Base-by-base conservation (phyloP, 1,140 invertebrate species). In the Lycorma delicatula region DNA sequence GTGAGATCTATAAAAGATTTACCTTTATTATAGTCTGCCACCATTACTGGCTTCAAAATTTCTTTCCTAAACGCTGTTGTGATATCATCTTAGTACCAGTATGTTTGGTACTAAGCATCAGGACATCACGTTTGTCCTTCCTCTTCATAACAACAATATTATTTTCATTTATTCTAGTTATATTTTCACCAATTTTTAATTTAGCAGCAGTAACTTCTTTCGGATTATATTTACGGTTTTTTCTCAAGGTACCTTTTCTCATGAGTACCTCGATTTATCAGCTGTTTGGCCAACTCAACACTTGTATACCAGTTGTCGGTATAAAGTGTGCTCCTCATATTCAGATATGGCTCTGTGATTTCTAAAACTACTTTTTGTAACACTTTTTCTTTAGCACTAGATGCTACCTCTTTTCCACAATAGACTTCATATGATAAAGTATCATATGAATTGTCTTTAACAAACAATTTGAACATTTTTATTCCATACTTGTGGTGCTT, bases 271-370 rank as follows among this genome's bases (percentile, higher is more conserved):
- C 62, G 65, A 6, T 55, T 0, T 12, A 69, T 54, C 18, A 75
- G 61, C 51, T 65, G 63, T 36, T 66, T 22, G 0, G 67, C 67
- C 22, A 75, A 57, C 20, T 56, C 26, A 16, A 67, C 38, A 25
- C 64, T 69, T 1, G 66, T 71, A 56, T 75, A 74, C 62, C 65
- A 74, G 63, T 74, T 74, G 60, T 75, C 71, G 13, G 68, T 71
- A 60, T 62, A 69, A 23, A 75, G 16, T 20, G 66, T 67, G 61
- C 73, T 70, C 6, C 66, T 67, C 56, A 64, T 65, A 58, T 68
- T 53, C 47, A 70, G 36, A n/a, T n/a, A n/a, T n/a, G n/a, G n/a
- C n/a, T n/a, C n/a, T n/a, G n/a, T n/a, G n/a, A n/a, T n/a, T n/a
- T n/a, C n/a, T n/a, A n/a, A n/a, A n/a, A n/a, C n/a, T n/a, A n/a